Evolutionary conservation across 2,113 vertebrate species (phyloP).

Genomic region (Cinclus mexicanus): DNA sequence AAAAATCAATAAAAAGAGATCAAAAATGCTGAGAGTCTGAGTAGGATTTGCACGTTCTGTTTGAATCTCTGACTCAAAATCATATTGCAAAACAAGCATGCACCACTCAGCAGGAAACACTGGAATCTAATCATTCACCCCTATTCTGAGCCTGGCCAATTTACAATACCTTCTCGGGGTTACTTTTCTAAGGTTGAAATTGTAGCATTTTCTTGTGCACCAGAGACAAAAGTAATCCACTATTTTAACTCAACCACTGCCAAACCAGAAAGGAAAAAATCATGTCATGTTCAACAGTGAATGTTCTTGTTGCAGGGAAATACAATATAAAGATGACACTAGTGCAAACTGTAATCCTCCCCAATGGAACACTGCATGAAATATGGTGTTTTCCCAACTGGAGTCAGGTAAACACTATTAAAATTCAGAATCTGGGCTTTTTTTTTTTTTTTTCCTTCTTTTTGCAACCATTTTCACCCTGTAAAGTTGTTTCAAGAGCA

Average conservation of each 20-base stretch:
- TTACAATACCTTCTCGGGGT: slow-evolving; percentile 67
- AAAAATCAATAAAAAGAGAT: slow-evolving; percentile 82
- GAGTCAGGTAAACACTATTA: background rate
- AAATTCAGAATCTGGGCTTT: background rate
- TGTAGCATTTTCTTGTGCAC: slow-evolving; percentile 37
- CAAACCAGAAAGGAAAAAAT: slow-evolving; percentile 19
- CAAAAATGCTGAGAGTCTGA: slow-evolving; percentile 72
- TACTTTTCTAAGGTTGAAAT: slow-evolving; percentile 67
- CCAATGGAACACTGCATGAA: background rate
- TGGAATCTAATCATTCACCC: slow-evolving; percentile 73
- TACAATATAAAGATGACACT: background rate
- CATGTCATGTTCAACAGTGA: background rate
- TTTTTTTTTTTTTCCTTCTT: background rate
- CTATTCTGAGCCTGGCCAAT: slow-evolving; percentile 64
- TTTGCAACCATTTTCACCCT: background rate
- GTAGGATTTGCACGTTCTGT: slow-evolving; percentile 74
- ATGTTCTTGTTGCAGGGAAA: background rate
- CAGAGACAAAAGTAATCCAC: slow-evolving; percentile 29
- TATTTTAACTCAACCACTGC: slow-evolving; percentile 9
- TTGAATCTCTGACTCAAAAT: slow-evolving; percentile 74
- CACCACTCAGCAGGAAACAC: slow-evolving; percentile 73
- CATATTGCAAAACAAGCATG: slow-evolving; percentile 72
- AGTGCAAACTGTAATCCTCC: background rate
- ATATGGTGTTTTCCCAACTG: background rate
- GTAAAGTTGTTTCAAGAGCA: background rate